Conservation (phyloP, 2,797 vertebrate species). For the Bucorvus abyssinicus region DNA sequence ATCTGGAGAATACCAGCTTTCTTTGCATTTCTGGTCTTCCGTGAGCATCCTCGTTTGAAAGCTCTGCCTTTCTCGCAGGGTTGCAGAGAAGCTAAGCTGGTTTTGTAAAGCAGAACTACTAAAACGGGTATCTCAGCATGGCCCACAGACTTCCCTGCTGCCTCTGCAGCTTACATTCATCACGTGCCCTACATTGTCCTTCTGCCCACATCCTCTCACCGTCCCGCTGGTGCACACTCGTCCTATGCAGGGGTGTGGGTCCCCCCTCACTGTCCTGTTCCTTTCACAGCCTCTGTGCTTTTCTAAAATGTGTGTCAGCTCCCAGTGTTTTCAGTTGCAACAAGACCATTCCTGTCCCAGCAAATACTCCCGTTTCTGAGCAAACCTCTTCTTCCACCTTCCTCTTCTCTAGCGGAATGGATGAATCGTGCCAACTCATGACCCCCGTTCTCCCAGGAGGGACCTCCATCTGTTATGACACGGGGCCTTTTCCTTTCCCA, state of each 20-base stretch:
- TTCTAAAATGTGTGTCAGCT: background rate
- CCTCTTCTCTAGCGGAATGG: background rate
- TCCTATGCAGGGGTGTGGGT: too few relatives aligned
- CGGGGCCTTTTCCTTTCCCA: background rate
- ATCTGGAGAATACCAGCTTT: background rate
- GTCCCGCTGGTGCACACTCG: background rate
- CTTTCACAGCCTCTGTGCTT: background rate
- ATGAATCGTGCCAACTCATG: background rate
- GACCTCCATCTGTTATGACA: background rate
- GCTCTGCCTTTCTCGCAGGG: background rate
- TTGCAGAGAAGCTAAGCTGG: background rate
- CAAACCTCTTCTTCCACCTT: background rate
- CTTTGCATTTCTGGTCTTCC: background rate
- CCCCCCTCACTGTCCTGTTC: background rate
- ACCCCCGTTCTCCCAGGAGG: background rate
- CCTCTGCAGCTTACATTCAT: background rate
- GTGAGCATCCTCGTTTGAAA: background rate
- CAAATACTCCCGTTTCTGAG: background rate
- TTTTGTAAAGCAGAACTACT: background rate
- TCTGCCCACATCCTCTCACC: background rate
- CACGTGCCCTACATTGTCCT: fast-evolving
- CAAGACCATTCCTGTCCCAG: background rate
- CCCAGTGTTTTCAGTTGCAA: background rate
- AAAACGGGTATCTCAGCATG: background rate
- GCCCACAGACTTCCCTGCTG: fast-evolving